Evolutionary conservation across 2,797 vertebrate genomes (phyloP).

Genomic region (Cetoscarus ocellatus): DNA sequence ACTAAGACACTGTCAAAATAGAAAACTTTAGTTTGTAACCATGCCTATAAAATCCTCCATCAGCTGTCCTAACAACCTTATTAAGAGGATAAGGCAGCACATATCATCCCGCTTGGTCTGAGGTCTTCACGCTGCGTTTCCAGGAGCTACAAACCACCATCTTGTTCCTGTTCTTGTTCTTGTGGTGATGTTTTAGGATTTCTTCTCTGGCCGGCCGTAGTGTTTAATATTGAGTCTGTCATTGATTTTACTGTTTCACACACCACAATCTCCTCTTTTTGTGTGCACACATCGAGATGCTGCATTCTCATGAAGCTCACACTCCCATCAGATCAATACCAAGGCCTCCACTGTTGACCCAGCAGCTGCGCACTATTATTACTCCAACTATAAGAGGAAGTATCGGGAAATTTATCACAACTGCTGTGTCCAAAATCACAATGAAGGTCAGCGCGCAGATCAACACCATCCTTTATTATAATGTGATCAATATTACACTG

Average conservation of each 20-base stretch:
- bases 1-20: too few species aligned
- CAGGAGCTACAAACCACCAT: background rate
- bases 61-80: too few species aligned
- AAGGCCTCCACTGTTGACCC: conserved; percentile 10
- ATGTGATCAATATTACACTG: too few species aligned
- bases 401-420: background rate
- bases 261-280: conserved; percentile 15
- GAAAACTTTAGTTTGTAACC: too few species aligned
- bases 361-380: conserved; percentile 8
- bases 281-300: background rate
- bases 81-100: too few species aligned
- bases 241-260: conserved; percentile 22
- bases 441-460: background rate
- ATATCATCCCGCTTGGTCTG: too few species aligned
- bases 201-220: conserved; percentile 2
- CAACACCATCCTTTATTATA: background rate
- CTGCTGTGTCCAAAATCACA: background rate
- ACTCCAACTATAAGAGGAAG: background rate
- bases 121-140: background rate
- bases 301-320: conserved; percentile 9
- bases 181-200: background rate
- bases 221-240: conserved; percentile 2
- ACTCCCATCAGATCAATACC: conserved; percentile 6
- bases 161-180: background rate
- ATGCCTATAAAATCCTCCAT: too few species aligned